A percentile compares a stretch with the other conserved stretches of the same genome.
Conservation (phyloP, 2,888 invertebrate species). For the Melieria picta region DNA sequence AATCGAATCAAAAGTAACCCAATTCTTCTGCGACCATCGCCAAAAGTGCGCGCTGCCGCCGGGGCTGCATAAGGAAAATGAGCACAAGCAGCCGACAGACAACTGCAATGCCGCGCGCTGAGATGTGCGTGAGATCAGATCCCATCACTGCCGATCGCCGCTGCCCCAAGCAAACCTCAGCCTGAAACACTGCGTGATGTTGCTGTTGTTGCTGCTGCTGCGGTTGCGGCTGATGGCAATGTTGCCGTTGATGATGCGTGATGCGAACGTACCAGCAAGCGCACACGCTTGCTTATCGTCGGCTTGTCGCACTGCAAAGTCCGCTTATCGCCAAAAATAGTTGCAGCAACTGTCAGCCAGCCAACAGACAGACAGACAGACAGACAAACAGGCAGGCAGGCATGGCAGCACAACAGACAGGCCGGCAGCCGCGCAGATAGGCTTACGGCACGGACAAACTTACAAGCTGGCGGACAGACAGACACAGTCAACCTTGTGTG, state of each 20-base stretch:
- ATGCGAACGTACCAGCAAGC: conserved; percentile 36
- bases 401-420: conserved; percentile 4
- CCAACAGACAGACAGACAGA: conserved; percentile 28
- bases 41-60: conserved; percentile 35
- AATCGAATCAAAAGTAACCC: conserved; percentile 49
- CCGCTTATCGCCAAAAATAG: conserved; percentile 34
- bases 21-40: conserved; percentile 44
- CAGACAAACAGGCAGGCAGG: conserved; percentile 2
- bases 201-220: not conserved
- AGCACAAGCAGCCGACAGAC: conserved; percentile 45
- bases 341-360: conserved; percentile 32
- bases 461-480: not conserved
- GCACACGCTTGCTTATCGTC: conserved; percentile 40
- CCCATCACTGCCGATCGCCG: conserved; percentile 41
- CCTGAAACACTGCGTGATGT: not conserved
- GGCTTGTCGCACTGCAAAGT: conserved; percentile 16
- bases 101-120: not conserved
- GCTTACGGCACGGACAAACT: conserved; percentile 4
- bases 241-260: conserved; percentile 8
- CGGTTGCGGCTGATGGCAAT: conserved; percentile 3
- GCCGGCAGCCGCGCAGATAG: conserved; percentile 17
- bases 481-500: no score
- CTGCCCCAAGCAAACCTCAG: not conserved
- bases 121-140: not conserved
- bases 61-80: conserved; percentile 53